These are phyloP conservation scores for Drosophila kepulauana DNA, from an alignment of 1,140 invertebrate species.

Conservation along the genomic window DNA sequence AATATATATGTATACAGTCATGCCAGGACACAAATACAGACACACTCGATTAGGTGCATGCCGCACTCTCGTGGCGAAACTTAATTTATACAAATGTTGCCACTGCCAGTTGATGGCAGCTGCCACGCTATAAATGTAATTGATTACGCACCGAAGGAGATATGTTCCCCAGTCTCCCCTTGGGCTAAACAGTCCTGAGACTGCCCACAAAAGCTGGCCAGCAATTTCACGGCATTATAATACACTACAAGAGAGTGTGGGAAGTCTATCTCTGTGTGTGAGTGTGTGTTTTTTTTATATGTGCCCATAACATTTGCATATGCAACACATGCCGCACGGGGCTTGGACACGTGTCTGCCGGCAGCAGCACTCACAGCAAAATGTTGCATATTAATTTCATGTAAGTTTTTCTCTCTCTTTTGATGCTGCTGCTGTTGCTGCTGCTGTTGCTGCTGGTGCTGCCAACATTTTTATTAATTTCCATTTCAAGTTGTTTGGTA, in stretches of 20 bases:
- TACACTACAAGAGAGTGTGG: slow-evolving; percentile 12
- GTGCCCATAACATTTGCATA: slow-evolving; percentile 58
- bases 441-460: not conserved
- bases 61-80: slow-evolving; percentile 37
- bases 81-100: slow-evolving; percentile 65
- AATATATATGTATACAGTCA: slow-evolving; percentile 14
- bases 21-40: slow-evolving; percentile 10
- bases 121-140: slow-evolving; percentile 56
- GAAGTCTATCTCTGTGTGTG: not conserved
- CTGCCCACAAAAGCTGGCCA: slow-evolving; percentile 9
- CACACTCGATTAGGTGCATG: slow-evolving; percentile 42
- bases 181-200: not conserved
- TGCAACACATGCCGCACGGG: slow-evolving; percentile 64
- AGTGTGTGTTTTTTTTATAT: not conserved
- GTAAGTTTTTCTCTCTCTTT: slow-evolving; percentile 41
- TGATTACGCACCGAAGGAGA: slow-evolving; percentile 53
- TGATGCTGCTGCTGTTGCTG: slow-evolving; percentile 12
- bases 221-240: slow-evolving; percentile 30
- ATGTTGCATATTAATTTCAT: slow-evolving; percentile 74
- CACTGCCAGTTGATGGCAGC: slow-evolving; percentile 37
- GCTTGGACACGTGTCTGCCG: slow-evolving; percentile 37
- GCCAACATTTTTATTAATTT: slow-evolving; percentile 72
- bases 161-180: not conserved
- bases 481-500: slow-evolving; percentile 56
- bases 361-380: slow-evolving; percentile 55